These are phyloP conservation scores for Otolemur crassicaudatus DNA, from an alignment of 2,797 vertebrate species.

Conservation along the genomic window DNA sequence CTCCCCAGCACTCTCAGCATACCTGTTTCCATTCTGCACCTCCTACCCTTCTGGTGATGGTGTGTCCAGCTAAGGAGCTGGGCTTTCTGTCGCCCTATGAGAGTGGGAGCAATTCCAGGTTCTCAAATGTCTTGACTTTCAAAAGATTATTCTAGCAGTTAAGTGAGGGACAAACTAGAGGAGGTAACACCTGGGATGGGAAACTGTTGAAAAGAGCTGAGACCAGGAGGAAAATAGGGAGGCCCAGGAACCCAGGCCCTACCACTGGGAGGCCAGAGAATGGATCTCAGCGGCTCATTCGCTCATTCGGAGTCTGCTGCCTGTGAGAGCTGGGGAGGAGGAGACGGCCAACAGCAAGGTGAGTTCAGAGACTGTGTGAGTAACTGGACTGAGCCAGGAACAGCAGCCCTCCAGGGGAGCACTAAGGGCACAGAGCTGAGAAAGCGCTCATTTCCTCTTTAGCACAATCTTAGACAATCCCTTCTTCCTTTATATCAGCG, in stretches of 20 bases:
- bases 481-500: neutral
- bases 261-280: neutral
- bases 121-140: neutral
- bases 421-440: neutral
- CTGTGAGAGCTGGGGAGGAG: neutral
- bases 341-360: neutral
- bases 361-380: neutral
- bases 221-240: neutral
- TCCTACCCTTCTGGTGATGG: too few species aligned
- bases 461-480: neutral
- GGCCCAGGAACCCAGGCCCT: neutral
- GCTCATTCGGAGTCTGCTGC: too few species aligned
- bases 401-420: neutral
- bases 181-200: neutral
- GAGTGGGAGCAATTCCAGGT: neutral
- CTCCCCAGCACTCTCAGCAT: neutral
- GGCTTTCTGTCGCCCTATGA: neutral
- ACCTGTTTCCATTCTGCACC: neutral
- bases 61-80: neutral
- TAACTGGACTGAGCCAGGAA: neutral
- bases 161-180: neutral
- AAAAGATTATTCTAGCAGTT: neutral
- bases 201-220: neutral
- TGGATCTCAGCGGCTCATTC: too few species aligned
- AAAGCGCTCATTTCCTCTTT: neutral